A percentile compares a stretch with the other conserved stretches of the same genome.
phyloP scores from a whole-genome alignment of 2,113 vertebrate genomes.

The Hylia prasina region DNA sequence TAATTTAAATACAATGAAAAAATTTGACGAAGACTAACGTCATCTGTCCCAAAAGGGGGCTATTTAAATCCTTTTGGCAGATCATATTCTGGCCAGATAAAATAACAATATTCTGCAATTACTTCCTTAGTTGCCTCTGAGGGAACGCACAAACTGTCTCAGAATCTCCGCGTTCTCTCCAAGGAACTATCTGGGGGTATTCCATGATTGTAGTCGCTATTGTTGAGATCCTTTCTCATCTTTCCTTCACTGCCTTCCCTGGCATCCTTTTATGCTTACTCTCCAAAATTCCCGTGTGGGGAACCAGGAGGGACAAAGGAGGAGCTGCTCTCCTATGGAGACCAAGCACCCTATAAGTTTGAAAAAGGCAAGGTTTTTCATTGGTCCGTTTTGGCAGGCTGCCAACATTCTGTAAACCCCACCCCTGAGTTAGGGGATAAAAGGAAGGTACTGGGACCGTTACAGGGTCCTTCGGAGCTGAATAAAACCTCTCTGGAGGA shows the following conservation, averaged over 20 bases:
- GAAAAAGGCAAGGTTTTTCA: no score
- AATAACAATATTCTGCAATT: not conserved
- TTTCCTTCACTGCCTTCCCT: not conserved
- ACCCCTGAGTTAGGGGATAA: no score
- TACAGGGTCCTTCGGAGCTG: no score
- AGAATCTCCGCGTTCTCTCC: not conserved
- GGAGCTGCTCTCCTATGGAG: no score
- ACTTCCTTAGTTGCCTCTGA: not conserved
- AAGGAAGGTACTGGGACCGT: no score
- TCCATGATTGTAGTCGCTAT: accelerated
- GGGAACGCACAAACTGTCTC: not conserved
- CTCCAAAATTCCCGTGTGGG: accelerated
- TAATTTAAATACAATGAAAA: not conserved
- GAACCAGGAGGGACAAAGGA: no score
- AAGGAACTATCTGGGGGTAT: not conserved
- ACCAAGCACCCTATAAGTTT: no score
- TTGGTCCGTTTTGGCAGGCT: no score
- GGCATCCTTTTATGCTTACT: not conserved
- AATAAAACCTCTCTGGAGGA: no score
- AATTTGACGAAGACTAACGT: not conserved
- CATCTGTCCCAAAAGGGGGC: not conserved
- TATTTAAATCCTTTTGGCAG: not conserved
- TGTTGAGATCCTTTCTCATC: accelerated
- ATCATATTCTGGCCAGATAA: not conserved
- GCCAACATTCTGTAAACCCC: no score